These are phyloP conservation scores for Pteruthius melanotis DNA, from an alignment of 2,113 vertebrate species.

Conservation along the genomic window DNA sequence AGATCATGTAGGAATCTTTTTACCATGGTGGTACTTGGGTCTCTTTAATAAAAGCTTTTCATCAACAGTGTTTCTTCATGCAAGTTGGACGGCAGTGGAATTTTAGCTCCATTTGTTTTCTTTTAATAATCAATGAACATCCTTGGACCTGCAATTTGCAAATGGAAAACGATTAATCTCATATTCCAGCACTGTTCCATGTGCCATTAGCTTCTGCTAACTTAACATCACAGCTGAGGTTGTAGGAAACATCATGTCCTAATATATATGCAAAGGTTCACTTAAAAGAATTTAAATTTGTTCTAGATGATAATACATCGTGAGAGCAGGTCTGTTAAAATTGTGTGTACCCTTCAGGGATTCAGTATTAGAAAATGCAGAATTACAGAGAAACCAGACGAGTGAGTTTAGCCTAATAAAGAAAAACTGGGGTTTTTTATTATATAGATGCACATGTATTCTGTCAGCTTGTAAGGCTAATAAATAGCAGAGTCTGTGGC, in stretches of 20 bases:
- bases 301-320: background rate
- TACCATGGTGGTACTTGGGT: constrained; percentile 17
- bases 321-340: background rate
- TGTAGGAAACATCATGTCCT: background rate
- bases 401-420: background rate
- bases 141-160: constrained; percentile 57
- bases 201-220: background rate
- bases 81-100: background rate
- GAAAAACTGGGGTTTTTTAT: background rate
- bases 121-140: constrained; percentile 9
- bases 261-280: background rate
- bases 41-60: constrained; percentile 4
- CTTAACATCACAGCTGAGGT: background rate
- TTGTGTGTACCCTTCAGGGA: background rate
- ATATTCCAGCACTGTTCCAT: background rate
- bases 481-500: background rate
- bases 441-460: background rate
- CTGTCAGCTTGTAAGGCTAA: background rate
- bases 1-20: constrained; percentile 9
- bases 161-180: constrained; percentile 30
- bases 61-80: background rate
- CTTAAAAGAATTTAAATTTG: background rate
- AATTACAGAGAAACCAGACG: background rate
- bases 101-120: constrained; percentile 40
- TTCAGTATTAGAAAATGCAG: background rate